Evolutionary conservation across 2,113 vertebrate species (phyloP).

Genomic region (Chionomys nivalis): DNA sequence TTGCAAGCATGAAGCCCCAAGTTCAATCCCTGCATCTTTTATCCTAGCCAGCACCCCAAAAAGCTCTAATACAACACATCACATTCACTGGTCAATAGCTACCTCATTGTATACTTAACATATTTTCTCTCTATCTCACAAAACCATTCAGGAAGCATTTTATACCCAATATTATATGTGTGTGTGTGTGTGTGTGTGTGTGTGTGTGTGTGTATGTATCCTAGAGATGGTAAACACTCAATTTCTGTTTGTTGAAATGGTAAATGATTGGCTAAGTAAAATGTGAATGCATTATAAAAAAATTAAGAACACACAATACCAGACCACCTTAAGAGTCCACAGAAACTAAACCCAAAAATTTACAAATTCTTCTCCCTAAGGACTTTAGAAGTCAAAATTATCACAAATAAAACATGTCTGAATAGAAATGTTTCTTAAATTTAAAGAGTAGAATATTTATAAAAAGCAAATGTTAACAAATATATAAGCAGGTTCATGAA

Average conservation of each 20-base stretch:
- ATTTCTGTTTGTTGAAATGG: not conserved
- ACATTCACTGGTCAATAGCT: not conserved
- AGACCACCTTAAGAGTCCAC: not conserved
- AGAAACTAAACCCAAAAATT: not conserved
- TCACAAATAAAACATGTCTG: not conserved
- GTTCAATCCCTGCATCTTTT: not conserved
- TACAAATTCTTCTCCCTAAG: not conserved
- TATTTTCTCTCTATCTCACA: not conserved
- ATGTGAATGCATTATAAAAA: not conserved
- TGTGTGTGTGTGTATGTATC: too few relatives aligned
- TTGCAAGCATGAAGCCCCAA: not conserved
- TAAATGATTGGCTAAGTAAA: not conserved
- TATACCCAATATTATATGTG: too few relatives aligned
- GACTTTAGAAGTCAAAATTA: not conserved
- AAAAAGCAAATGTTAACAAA: not conserved
- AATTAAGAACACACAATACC: not conserved
- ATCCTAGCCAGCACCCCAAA: not conserved
- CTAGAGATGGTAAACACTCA: not conserved
- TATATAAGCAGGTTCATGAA: not conserved
- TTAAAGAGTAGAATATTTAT: not conserved
- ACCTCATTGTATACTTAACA: not conserved
- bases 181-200: too few relatives aligned
- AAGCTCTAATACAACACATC: not conserved
- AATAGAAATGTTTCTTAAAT: not conserved
- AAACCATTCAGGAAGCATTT: not conserved